phyloP scores from a whole-genome alignment of 2,113 vertebrate genomes.

The Bufo gargarizans region DNA sequence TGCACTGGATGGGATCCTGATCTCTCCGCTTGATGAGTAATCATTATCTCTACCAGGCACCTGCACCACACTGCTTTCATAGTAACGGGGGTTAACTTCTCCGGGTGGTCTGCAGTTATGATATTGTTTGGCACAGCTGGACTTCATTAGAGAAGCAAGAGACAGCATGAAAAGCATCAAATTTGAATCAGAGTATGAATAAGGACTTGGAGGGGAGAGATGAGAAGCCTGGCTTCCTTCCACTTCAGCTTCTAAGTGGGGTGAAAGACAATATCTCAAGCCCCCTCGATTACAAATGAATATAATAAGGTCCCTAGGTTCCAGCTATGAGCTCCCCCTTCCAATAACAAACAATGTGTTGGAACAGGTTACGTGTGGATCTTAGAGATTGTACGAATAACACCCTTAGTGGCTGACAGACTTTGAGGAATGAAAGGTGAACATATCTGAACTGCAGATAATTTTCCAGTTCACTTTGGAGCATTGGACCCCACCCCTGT shows the following conservation, averaged over 20 bases:
- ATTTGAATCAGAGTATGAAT: conserved; percentile 36
- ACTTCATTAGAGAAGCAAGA: conserved; percentile 45
- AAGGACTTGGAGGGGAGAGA: conserved; percentile 38
- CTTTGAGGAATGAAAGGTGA: conserved; percentile 42
- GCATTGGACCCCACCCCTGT: not conserved
- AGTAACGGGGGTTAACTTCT: not conserved
- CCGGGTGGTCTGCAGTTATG: conserved; percentile 41
- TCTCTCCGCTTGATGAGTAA: conserved; percentile 5
- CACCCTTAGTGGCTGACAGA: conserved; percentile 46
- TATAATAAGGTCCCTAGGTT: conserved; percentile 46
- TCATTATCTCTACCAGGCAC: conserved; percentile 34
- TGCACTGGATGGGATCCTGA: not conserved
- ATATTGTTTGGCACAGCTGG: conserved; percentile 42
- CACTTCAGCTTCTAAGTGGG: conserved; percentile 40
- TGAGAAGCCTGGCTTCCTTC: conserved; percentile 45
- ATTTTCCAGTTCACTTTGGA: conserved; percentile 41
- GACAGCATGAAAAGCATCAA: conserved; percentile 44
- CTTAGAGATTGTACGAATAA: conserved; percentile 42
- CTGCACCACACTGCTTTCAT: conserved; percentile 29
- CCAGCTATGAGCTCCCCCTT: conserved; percentile 8
- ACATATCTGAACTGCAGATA: conserved; percentile 39
- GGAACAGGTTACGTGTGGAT: conserved; percentile 48
- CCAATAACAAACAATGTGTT: conserved; percentile 49
- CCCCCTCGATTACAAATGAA: conserved; percentile 34
- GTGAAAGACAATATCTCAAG: conserved; percentile 40